Evolutionary conservation across 2,797 vertebrate species (phyloP), one percentile per base, ranked within the genome.

Genomic region (Dallia pectoralis): DNA sequence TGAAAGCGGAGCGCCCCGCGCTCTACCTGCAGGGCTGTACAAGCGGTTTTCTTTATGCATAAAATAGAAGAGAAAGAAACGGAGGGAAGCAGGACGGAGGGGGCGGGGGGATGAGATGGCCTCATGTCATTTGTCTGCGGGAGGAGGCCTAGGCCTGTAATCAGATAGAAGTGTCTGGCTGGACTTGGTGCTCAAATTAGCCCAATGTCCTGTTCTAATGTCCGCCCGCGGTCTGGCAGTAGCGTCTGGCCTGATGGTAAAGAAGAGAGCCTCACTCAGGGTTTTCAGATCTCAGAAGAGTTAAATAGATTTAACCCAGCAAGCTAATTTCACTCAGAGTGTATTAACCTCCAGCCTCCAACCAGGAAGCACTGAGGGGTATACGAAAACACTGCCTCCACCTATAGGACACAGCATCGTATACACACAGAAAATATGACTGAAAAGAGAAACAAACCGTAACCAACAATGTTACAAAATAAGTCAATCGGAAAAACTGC

Each of bases 21-120:
- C 89, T 78, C 91, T 93, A 94, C 94, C 93, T 94, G 93, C 93
- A 92, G 93, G 93, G 91, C 91, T 91, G 90, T 81, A 87, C 89
- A 89, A 91, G 90, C 91, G 92, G 92, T 92, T 93, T 92, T 92
- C 91, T 90, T 92, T 90, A 87, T 89, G 90, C 90, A 93, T 91
- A 92, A 90, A 90, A 87, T 84, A 71, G 74, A 73, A 76, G 70
- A 78, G 63, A 66, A 70, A 67, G 48, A 51, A 36, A 40, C 76
- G 75, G 72, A 65, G 71, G 33, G 59, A 47, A 67, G 19, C 33
- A 32, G 59, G 11, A 25, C 30, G 9, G 64, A 36, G 76, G 74
- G 63, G 30, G 89, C 91, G 90, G 33, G 68, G 75, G 72, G 75
- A 70, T 77, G 66, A 70, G 63, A 74, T 75, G 72, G 71, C 74